A percentile compares a stretch with the other conserved stretches of the same genome.
Evolutionary conservation across 2,113 vertebrate genomes (phyloP).

Genomic region (Cairina moschata): DNA sequence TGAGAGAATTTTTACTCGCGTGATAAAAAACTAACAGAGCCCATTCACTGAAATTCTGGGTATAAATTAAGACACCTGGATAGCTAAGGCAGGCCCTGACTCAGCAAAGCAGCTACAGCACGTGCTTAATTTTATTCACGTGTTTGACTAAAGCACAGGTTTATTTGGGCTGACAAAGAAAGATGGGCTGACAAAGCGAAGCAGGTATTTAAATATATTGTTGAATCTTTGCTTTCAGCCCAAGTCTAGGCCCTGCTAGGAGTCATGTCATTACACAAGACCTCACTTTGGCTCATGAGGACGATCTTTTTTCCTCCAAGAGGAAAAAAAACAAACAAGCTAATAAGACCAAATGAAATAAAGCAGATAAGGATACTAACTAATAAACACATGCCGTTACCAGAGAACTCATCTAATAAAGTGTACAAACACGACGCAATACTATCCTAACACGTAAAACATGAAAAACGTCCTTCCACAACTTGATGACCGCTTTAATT

Average conservation of each 20-base stretch:
- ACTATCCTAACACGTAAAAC: background rate
- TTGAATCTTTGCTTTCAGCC: background rate
- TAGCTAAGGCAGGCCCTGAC: constrained; percentile 23
- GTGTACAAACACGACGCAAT: accelerated
- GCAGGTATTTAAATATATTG: background rate
- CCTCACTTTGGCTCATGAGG: background rate
- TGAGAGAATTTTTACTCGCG: constrained; percentile 12
- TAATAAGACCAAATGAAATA: background rate
- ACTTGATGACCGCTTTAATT: constrained; percentile 20
- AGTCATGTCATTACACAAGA: background rate
- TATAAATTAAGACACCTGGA: background rate
- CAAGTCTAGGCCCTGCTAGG: background rate
- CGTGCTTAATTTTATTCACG: background rate
- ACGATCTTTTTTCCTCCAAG: background rate
- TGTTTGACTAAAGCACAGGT: background rate
- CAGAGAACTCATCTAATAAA: background rate
- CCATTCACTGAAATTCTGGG: constrained; percentile 13
- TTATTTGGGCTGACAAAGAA: background rate
- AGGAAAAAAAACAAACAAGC: background rate
- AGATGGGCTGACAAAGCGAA: background rate
- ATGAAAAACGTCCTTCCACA: constrained; percentile 12
- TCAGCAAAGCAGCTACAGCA: constrained; percentile 12
- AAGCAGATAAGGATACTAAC: background rate
- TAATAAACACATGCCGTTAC: background rate
- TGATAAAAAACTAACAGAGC: background rate